These are phyloP conservation scores for Pristionchus maxplancki DNA, from an alignment of 2,888 invertebrate genomes.

Conservation along the genomic window DNA sequence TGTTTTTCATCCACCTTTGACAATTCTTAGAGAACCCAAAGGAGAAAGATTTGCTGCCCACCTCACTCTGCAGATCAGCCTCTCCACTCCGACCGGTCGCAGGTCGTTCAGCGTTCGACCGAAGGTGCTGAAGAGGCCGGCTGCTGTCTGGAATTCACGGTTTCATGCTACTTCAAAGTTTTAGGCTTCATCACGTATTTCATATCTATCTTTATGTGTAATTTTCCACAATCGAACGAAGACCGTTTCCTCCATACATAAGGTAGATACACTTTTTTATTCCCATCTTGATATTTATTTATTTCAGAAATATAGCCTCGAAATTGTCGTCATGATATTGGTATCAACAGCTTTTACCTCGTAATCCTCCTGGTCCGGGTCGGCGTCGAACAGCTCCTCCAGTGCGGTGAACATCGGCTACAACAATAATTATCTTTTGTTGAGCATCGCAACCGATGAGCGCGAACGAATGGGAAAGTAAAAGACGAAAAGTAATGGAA, in stretches of 20 bases:
- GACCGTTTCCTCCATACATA: too few relatives aligned
- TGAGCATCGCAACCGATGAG: too few relatives aligned
- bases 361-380: conserved; percentile 29
- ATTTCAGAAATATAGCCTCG: too few relatives aligned
- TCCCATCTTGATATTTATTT: too few relatives aligned
- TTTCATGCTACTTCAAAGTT: too few relatives aligned
- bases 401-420: conserved; percentile 49
- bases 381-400: conserved; percentile 18
- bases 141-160: conserved; percentile 36
- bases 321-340: too few relatives aligned
- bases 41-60: neutral
- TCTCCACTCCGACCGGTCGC: conserved; percentile 41
- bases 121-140: conserved; percentile 11
- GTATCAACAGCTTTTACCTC: too few relatives aligned
- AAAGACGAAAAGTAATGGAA: too few relatives aligned
- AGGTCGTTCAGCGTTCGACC: conserved; percentile 37
- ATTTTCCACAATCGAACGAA: too few relatives aligned
- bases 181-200: neutral
- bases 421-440: neutral
- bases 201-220: neutral
- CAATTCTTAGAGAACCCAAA: neutral
- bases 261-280: too few relatives aligned
- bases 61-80: conserved; percentile 24
- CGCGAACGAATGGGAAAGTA: neutral
- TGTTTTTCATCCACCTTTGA: neutral